Evolutionary conservation across 2,888 invertebrate species (phyloP).

Genomic region (Xanthorhoe spadicearia): DNA sequence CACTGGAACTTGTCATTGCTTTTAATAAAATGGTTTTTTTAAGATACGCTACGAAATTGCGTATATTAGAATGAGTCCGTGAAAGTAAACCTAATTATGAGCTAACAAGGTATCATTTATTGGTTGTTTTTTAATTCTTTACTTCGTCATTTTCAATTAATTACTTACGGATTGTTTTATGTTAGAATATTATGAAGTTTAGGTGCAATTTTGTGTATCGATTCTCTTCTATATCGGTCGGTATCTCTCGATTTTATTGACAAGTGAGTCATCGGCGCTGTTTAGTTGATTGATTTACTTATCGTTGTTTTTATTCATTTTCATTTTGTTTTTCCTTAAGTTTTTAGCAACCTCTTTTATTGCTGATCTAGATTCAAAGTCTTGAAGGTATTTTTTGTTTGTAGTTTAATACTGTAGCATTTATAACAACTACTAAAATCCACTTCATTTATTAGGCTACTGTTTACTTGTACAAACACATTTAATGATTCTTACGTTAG

Average conservation of each 20-base stretch:
- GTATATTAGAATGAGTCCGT: too few relatives aligned
- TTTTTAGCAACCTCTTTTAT: neutral
- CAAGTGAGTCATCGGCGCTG: conserved; percentile 37
- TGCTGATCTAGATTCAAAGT: neutral
- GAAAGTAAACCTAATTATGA: too few relatives aligned
- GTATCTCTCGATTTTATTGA: conserved; percentile 36
- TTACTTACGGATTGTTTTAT: conserved; percentile 31
- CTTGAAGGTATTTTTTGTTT: neutral
- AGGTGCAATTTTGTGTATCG: conserved; percentile 27
- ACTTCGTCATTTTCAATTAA: conserved; percentile 24
- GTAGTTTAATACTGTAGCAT: neutral
- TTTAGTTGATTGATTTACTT: conserved; percentile 24
- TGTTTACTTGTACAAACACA: conserved; percentile 9
- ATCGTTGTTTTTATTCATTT: conserved; percentile 5
- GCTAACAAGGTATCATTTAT: too few relatives aligned
- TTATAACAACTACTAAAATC: neutral
- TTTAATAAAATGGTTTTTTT: neutral
- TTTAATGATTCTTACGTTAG: conserved; percentile 13
- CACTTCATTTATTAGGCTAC: neutral
- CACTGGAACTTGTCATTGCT: conserved; percentile 11
- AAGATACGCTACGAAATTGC: too few relatives aligned
- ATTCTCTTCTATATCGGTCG: conserved; percentile 29
- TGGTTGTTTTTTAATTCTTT: conserved; percentile 33
- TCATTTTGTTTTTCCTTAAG: neutral
- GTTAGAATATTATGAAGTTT: conserved; percentile 1